Conservation (phyloP, 2,113 vertebrate genomes). For the Scartelaos histophorus region DNA sequence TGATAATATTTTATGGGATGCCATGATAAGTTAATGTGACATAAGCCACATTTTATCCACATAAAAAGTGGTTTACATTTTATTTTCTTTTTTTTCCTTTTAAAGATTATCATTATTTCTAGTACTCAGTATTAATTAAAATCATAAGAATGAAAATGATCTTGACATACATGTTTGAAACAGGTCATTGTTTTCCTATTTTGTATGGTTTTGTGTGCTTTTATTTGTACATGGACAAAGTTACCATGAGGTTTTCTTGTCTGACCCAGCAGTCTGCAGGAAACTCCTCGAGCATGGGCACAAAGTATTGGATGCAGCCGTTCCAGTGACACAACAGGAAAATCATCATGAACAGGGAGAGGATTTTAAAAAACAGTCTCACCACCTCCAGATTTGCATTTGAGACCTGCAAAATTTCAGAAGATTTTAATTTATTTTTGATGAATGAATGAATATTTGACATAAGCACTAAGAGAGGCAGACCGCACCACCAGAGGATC, state of each 20-base stretch:
- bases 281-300: slow-evolving; percentile 79
- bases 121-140: no score
- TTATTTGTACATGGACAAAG: no score
- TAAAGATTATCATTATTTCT: no score
- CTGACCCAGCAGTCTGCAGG: slow-evolving; percentile 76
- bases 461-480: not conserved
- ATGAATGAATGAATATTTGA: not conserved
- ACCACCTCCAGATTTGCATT: slow-evolving; percentile 75
- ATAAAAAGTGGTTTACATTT: not conserved
- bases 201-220: no score
- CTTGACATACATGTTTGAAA: no score
- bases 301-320: slow-evolving; percentile 80
- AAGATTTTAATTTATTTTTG: not conserved
- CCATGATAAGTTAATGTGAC: not conserved
- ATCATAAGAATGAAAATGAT: no score
- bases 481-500: not conserved
- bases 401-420: slow-evolving; percentile 61
- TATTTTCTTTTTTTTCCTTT: no score
- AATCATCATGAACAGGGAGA: slow-evolving; percentile 77
- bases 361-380: slow-evolving; percentile 67
- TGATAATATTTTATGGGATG: no score
- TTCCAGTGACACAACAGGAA: slow-evolving; percentile 81
- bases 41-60: not conserved
- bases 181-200: no score
- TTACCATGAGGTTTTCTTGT: slow-evolving; percentile 76